These are phyloP conservation scores for Temnothorax rugatulus DNA, from an alignment of 2,888 invertebrate species.

Conservation along the genomic window DNA sequence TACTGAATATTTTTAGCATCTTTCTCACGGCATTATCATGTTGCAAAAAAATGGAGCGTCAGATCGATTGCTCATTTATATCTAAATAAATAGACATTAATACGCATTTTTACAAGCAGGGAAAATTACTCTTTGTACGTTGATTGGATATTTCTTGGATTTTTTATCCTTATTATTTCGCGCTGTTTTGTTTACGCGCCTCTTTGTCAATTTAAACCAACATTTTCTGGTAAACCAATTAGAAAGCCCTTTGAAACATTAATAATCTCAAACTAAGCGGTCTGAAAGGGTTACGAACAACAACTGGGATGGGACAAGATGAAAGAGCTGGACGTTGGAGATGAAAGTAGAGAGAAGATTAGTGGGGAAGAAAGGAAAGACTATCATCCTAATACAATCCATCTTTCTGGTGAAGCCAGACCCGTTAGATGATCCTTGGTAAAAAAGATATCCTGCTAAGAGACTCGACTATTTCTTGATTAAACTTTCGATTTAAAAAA, in stretches of 20 bases:
- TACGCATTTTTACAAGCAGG: no score
- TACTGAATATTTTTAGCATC: no score
- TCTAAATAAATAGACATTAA: no score
- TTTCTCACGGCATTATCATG: no score
- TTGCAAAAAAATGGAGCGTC: no score
- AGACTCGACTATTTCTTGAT: constrained; percentile 25
- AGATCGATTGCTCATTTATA: no score
- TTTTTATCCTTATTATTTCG: neutral
- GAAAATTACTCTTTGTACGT: no score
- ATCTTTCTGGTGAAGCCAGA: constrained; percentile 18
- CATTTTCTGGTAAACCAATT: neutral
- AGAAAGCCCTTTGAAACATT: neutral
- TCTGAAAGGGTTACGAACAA: neutral
- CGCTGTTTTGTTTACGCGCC: no score
- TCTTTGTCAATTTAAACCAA: no score
- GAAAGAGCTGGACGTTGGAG: neutral
- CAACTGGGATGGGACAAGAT: neutral
- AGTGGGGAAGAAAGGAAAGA: constrained; percentile 24
- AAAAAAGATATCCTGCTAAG: neutral
- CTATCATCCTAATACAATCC: constrained; percentile 41
- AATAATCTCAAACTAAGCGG: neutral
- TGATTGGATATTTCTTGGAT: neutral
- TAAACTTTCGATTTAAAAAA: neutral
- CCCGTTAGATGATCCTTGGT: neutral
- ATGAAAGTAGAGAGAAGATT: constrained; percentile 12